Base-by-base conservation (phyloP, 2,888 invertebrate genomes). In the Yponomeuta plumbellus region DNA sequence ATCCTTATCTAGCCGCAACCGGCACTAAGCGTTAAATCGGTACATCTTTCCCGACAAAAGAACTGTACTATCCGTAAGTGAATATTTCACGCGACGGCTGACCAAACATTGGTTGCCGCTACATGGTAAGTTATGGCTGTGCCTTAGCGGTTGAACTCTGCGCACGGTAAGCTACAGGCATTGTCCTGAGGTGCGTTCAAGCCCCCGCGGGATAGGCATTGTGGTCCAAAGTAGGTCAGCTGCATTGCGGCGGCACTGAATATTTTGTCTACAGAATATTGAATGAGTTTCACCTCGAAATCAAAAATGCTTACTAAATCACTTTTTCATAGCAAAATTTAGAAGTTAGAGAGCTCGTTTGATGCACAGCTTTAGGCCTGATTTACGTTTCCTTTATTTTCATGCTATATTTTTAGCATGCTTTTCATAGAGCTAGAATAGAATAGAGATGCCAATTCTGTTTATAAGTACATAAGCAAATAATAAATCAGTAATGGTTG, bases 191-290 rank as follows among this genome's bases (percentile, higher is more conserved):
- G 44, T 52, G 44, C 17, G 44, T 17, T 52, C 17, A 17, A 52
- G 44, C 44, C 17, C 44, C 13, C 44, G 44, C 44, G 44, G 44
- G 44, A 52, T 13, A 52, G 65, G 65, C 44, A 58, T 21, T 65
- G 58, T 65, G 23, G 23, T 72, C 72, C 75, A 74, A 86, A 86
- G 75, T 87, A 86, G 88, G 88, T 86, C 88, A 86, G 73, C n/a
- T 61, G 84, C 81, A 82, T 74, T 73, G 73, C 44, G 44, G 44
- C 44, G 44, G 44, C 17, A 13, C 44, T 17, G 17, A 52, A 52
- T 52, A 52, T 52, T 52, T n/a, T 17, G 3, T 17, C 44, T 17
- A 52, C 44, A 52, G 44, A 52, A 52, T 52, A 52, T 52, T 17
- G 44, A 52, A 17, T 52, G 17, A 52, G 44, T 52, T 34, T 34